Evolutionary conservation across 2,797 vertebrate genomes (phyloP).

Genomic region (Microctenopoma lineatum): DNA sequence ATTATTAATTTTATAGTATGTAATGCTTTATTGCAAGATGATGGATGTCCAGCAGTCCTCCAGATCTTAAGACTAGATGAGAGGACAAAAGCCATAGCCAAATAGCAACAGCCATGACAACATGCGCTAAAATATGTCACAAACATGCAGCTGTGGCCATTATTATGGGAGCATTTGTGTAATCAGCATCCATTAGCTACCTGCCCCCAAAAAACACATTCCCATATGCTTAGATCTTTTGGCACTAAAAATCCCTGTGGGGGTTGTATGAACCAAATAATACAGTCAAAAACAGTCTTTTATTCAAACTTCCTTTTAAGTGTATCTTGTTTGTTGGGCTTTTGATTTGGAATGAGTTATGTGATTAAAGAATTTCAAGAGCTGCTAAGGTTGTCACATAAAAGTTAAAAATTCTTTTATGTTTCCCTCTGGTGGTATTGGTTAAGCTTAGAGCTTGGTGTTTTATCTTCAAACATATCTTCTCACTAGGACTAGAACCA

Average conservation of each 20-base stretch:
- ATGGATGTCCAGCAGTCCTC: slow-evolving; percentile 15
- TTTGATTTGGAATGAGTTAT: slow-evolving; percentile 42
- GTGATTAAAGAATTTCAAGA: slow-evolving; percentile 52
- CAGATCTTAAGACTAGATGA: slow-evolving; percentile 22
- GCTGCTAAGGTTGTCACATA: slow-evolving; percentile 55
- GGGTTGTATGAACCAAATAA: slow-evolving; percentile 20
- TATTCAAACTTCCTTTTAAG: slow-evolving; percentile 14
- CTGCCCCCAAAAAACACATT: background rate
- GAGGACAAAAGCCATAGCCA: slow-evolving; percentile 29
- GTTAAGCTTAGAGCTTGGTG: slow-evolving; percentile 22
- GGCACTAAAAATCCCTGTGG: slow-evolving; percentile 7
- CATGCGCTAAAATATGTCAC: slow-evolving; percentile 42
- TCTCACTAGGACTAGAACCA: slow-evolving; percentile 35
- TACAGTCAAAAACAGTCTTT: slow-evolving; percentile 1
- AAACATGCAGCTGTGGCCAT: slow-evolving; percentile 51
- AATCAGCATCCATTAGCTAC: slow-evolving; percentile 60
- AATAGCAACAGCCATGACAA: slow-evolving; percentile 37
- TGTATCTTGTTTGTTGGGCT: slow-evolving; percentile 29
- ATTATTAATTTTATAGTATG: background rate
- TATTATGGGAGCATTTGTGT: slow-evolving; percentile 63
- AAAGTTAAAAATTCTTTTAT: slow-evolving; percentile 51
- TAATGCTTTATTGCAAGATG: slow-evolving; percentile 23
- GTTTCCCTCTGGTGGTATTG: slow-evolving; percentile 36
- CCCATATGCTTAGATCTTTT: slow-evolving; percentile 20
- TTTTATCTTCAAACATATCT: slow-evolving; percentile 60